Percentiles rank a stretch among this genome's conserved stretches.
These are phyloP conservation scores for Vimba vimba DNA, from an alignment of 2,113 vertebrate species.

Conservation along the genomic window DNA sequence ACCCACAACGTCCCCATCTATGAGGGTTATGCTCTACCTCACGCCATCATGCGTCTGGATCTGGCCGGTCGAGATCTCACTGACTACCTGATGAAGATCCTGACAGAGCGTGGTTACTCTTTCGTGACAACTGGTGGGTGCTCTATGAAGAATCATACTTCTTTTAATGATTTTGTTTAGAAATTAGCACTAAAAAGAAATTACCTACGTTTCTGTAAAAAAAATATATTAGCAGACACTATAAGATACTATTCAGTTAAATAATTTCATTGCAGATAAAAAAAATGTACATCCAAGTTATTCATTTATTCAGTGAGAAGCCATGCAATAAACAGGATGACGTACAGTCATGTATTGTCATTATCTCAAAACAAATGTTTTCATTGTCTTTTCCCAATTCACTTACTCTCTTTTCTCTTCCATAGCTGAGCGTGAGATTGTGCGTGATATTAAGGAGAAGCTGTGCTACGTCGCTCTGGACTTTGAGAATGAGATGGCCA, in stretches of 20 bases:
- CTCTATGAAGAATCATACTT: not conserved
- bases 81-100: slow-evolving; percentile 99
- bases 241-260: too few species aligned
- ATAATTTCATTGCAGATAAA: too few species aligned
- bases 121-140: slow-evolving; percentile 93
- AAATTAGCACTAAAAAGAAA: not conserved
- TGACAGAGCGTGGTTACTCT: slow-evolving; percentile 96
- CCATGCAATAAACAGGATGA: too few species aligned
- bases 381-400: not conserved
- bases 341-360: too few species aligned
- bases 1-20: slow-evolving; percentile 99
- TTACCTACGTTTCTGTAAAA: too few species aligned
- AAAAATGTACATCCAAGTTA: too few species aligned
- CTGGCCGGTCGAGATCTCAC: slow-evolving; percentile 96
- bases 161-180: not conserved
- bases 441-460: slow-evolving; percentile 99
- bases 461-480: slow-evolving; percentile 97
- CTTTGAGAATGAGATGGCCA: slow-evolving; percentile 99
- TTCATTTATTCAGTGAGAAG: too few species aligned
- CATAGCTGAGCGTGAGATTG: slow-evolving; percentile 94
- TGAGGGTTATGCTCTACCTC: slow-evolving; percentile 95
- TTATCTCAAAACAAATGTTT: not conserved
- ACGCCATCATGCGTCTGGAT: slow-evolving; percentile 98
- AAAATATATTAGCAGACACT: too few species aligned
- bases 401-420: slow-evolving; percentile 28